Conservation (phyloP, 2,113 vertebrate genomes). For the Heterochromis multidens region DNA sequence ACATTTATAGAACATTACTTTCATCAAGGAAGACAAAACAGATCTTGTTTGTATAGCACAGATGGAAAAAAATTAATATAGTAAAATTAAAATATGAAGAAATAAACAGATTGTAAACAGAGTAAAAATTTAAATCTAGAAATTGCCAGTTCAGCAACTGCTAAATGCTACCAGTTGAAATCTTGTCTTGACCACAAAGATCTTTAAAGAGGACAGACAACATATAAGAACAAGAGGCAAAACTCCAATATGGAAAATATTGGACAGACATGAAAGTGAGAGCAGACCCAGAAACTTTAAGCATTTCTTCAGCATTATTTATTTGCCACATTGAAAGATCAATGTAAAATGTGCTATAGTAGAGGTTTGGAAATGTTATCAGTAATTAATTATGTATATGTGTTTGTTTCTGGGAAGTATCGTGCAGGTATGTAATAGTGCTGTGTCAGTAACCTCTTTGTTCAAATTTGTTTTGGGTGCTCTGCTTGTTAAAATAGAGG, state of each 20-base stretch:
- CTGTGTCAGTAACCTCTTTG: neutral
- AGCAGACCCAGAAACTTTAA: neutral
- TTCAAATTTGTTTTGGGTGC: constrained; percentile 40
- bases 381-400: neutral
- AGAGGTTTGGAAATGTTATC: neutral
- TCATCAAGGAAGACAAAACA: neutral
- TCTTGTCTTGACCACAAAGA: neutral
- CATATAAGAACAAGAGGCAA: neutral
- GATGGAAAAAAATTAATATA: neutral
- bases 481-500: constrained; percentile 62
- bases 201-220: neutral
- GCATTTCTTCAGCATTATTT: no score
- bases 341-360: no score
- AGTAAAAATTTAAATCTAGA: neutral
- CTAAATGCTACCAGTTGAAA: neutral
- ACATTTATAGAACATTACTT: neutral
- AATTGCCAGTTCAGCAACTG: neutral
- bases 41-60: neutral
- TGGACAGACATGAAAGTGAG: neutral
- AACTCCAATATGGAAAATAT: neutral
- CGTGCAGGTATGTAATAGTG: neutral
- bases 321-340: neutral
- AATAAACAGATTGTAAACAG: neutral
- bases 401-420: neutral
- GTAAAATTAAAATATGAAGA: neutral